phyloP scores from a whole-genome alignment of 2,888 invertebrate species.

The Cataglyphis livida region DNA sequence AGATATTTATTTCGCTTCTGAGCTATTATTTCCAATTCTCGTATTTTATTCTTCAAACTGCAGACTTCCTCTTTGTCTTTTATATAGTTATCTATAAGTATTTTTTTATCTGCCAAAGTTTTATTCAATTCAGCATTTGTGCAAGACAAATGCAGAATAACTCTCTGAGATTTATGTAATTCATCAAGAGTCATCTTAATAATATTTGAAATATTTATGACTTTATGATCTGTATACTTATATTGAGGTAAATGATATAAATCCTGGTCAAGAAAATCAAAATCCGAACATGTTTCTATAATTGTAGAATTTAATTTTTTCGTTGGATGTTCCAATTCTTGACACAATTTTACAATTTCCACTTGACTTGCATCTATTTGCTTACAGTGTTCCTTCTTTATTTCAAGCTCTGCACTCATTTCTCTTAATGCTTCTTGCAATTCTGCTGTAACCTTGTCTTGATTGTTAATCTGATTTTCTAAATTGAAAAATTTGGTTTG shows the following conservation, averaged over 20 bases:
- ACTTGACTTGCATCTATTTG: slow-evolving; percentile 47
- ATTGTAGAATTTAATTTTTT: slow-evolving; percentile 59
- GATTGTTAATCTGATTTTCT: slow-evolving; percentile 56
- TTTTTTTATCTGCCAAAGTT: slow-evolving; percentile 63
- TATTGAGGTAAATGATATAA: not conserved
- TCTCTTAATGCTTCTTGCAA: slow-evolving; percentile 60
- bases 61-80: slow-evolving; percentile 59
- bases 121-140: slow-evolving; percentile 63
- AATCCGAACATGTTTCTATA: slow-evolving; percentile 21
- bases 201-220: slow-evolving; percentile 50
- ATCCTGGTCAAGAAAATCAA: slow-evolving; percentile 30
- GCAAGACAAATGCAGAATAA: slow-evolving; percentile 56
- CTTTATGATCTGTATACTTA: slow-evolving; percentile 26
- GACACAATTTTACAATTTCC: slow-evolving; percentile 57
- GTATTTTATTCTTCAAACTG: slow-evolving; percentile 59
- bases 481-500: slow-evolving; percentile 53
- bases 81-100: slow-evolving; percentile 36
- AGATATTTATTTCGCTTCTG: slow-evolving; percentile 65
- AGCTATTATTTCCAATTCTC: slow-evolving; percentile 54
- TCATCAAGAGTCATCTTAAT: slow-evolving; percentile 63
- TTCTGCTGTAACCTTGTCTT: slow-evolving; percentile 59
- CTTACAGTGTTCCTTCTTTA: slow-evolving; percentile 55
- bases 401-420: slow-evolving; percentile 57
- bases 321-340: slow-evolving; percentile 53
- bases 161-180: slow-evolving; percentile 56